A percentile compares a stretch with the other conserved stretches of the same genome.
phyloP scores from a whole-genome alignment of 1,140 invertebrate genomes.

The Anastrepha ludens region DNA sequence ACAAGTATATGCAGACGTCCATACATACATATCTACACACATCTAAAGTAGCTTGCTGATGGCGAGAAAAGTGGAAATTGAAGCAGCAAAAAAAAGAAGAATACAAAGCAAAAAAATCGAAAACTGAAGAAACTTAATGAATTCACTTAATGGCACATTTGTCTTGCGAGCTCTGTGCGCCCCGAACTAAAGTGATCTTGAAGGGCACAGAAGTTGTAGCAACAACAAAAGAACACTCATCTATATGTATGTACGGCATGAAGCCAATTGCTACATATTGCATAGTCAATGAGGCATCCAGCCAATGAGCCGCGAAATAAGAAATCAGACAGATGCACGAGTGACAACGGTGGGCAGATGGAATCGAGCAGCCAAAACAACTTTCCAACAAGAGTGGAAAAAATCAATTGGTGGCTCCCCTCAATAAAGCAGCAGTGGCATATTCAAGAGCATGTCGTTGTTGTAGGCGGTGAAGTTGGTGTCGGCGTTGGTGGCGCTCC shows the following conservation, averaged over 20 bases:
- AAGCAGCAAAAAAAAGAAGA: not conserved
- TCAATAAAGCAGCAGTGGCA: constrained; percentile 9
- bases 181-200: constrained; percentile 48
- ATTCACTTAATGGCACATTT: constrained; percentile 55
- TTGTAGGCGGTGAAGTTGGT: not conserved
- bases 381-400: not conserved
- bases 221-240: constrained; percentile 9
- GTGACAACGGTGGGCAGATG: constrained; percentile 24
- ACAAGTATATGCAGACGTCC: not conserved
- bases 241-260: not conserved
- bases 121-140: constrained; percentile 35
- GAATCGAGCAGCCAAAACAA: not conserved
- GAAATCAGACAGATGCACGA: constrained; percentile 53
- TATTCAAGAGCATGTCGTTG: not conserved
- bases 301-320: constrained; percentile 55
- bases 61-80: not conserved
- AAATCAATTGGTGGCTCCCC: constrained; percentile 30
- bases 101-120: not conserved
- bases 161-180: constrained; percentile 30
- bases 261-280: not conserved
- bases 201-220: constrained; percentile 18
- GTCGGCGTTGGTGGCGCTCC: constrained; percentile 40
- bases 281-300: constrained; percentile 35
- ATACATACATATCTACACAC: too few relatives aligned
- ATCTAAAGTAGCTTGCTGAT: constrained; percentile 38